phyloP scores from a whole-genome alignment of 2,888 invertebrate species.

The Macropis europaea region DNA sequence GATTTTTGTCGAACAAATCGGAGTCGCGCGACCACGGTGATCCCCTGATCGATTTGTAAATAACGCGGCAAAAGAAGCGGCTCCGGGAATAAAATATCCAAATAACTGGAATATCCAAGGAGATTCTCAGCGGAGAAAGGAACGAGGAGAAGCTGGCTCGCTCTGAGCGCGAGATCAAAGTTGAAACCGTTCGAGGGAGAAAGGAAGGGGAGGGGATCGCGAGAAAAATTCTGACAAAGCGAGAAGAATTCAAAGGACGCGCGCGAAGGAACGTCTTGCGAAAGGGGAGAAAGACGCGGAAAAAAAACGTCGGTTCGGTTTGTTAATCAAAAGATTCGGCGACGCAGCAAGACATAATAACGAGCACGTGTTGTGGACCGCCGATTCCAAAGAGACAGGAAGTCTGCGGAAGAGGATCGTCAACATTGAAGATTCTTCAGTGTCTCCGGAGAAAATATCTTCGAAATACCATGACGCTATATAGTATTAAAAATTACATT shows the following conservation, averaged over 20 bases:
- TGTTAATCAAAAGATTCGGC: slow-evolving; percentile 61
- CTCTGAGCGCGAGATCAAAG: slow-evolving; percentile 47
- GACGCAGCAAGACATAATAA: slow-evolving; percentile 61
- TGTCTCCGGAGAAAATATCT: too few relatives aligned
- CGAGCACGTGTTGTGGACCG: slow-evolving; percentile 63
- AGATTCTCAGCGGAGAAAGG: slow-evolving; percentile 30
- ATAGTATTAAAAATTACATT: too few relatives aligned
- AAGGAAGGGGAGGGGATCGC: slow-evolving; percentile 2
- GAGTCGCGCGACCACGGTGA: too few relatives aligned
- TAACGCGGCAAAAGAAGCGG: background rate
- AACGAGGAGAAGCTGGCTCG: slow-evolving; percentile 21
- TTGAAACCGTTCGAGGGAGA: slow-evolving; percentile 44
- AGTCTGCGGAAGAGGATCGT: slow-evolving; percentile 29
- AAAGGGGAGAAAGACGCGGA: slow-evolving; percentile 54
- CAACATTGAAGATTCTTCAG: too few relatives aligned
- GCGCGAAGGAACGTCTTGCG: slow-evolving; percentile 46
- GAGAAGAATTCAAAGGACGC: slow-evolving; percentile 45
- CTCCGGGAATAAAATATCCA: background rate
- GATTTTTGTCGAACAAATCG: too few relatives aligned
- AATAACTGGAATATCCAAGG: too few relatives aligned
- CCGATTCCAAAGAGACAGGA: too few relatives aligned
- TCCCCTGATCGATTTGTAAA: too few relatives aligned
- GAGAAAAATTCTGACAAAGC: slow-evolving; percentile 55
- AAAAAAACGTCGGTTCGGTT: slow-evolving; percentile 56
- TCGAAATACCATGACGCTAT: too few relatives aligned